phyloP scores from a whole-genome alignment of 37 sponge, comb jelly and placozoan genomes.

The Beroe ovata region DNA sequence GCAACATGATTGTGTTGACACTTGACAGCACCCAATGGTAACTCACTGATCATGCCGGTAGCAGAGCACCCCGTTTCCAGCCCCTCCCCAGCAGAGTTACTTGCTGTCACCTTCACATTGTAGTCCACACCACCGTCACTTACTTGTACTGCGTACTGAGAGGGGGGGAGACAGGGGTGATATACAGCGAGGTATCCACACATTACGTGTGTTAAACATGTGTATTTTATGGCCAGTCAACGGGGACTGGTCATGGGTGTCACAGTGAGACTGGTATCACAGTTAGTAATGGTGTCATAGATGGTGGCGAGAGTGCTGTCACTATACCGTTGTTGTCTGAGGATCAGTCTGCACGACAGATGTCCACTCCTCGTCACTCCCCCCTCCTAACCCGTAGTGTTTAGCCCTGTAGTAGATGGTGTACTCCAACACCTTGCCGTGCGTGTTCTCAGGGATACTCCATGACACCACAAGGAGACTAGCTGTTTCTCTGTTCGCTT shows the following conservation, averaged over 20 bases:
- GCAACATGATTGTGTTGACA: no score
- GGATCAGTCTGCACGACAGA: neutral
- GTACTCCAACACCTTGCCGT: conserved; percentile 37
- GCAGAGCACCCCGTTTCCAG: neutral
- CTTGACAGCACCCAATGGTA: no score
- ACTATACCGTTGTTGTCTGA: conserved; percentile 35
- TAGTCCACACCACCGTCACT: neutral
- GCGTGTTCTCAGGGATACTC: conserved; percentile 3
- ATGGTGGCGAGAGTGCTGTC: no score
- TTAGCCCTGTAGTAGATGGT: conserved; percentile 26
- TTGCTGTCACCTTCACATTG: conserved; percentile 22
- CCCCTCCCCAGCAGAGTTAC: conserved; percentile 51
- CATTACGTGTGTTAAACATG: no score
- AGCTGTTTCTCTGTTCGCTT: conserved; percentile 1
- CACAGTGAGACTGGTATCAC: no score
- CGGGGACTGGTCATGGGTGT: no score
- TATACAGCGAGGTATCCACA: no score
- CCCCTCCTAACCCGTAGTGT: neutral
- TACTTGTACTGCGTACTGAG: neutral
- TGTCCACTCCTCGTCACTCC: neutral
- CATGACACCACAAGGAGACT: conserved; percentile 5
- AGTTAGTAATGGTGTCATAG: no score
- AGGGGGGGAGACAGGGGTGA: no score
- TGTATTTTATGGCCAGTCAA: no score
- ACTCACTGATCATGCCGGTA: conserved; percentile 53